phyloP scores from a whole-genome alignment of 2,113 vertebrate species.

The Notechis scutatus region DNA sequence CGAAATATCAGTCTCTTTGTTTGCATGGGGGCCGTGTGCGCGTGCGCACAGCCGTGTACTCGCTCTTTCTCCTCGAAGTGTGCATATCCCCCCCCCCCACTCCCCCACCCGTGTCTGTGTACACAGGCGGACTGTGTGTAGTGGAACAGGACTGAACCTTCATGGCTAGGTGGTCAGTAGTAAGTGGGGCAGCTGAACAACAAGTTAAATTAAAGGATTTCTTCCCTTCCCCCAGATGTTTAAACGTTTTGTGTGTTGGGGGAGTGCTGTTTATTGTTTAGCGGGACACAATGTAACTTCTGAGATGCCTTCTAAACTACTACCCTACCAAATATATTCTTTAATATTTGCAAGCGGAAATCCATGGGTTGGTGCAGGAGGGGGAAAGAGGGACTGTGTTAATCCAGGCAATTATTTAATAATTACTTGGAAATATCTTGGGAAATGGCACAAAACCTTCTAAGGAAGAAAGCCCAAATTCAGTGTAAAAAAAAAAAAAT shows the following conservation, averaged over 20 bases:
- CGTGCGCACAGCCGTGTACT: background rate
- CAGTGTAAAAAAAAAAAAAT: background rate
- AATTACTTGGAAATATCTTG: background rate
- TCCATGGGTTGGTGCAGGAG: background rate
- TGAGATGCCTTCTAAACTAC: background rate
- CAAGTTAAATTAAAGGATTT: background rate
- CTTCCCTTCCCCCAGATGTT: background rate
- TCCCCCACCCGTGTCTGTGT: background rate
- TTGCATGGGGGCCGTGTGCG: constrained; percentile 9
- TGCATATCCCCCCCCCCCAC: background rate
- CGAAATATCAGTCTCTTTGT: constrained; percentile 20
- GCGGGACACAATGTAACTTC: background rate
- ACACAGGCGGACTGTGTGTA: background rate
- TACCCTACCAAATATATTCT: background rate
- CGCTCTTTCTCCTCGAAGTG: background rate
- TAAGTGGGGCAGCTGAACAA: background rate
- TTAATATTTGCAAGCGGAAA: background rate
- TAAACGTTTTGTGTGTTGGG: background rate
- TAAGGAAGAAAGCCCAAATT: background rate
- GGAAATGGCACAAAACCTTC: background rate
- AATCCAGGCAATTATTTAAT: background rate
- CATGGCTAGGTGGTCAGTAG: background rate
- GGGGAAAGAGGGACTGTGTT: background rate
- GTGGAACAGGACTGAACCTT: background rate
- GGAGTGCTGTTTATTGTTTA: background rate